A percentile compares a stretch with the other conserved stretches of the same genome.
phyloP scores from a whole-genome alignment of 2,113 vertebrate species.

The Zootoca vivipara region DNA sequence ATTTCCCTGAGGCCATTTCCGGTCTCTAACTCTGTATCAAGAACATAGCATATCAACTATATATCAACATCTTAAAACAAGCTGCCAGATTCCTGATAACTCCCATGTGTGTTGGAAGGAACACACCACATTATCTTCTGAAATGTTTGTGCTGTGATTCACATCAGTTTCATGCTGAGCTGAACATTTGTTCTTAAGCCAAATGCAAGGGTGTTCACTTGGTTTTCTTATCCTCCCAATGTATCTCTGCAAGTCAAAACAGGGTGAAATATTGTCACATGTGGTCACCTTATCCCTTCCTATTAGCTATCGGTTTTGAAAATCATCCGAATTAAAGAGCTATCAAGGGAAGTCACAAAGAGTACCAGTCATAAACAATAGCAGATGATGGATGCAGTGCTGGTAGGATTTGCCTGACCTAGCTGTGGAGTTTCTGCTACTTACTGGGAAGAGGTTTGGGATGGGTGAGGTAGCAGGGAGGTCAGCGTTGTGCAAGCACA shows the following conservation, averaged over 20 bases:
- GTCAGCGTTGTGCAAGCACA: no score
- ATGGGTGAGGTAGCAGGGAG: no score
- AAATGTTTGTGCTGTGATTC: conserved; percentile 43
- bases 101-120: conserved; percentile 33
- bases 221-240: conserved; percentile 5
- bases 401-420: no score
- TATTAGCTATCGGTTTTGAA: background rate
- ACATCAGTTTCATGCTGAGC: conserved; percentile 11
- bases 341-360: background rate
- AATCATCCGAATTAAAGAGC: background rate
- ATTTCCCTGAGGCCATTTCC: conserved; percentile 24
- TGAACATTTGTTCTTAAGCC: conserved; percentile 31
- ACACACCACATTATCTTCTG: background rate
- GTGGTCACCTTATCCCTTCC: background rate
- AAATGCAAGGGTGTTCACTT: conserved; percentile 11
- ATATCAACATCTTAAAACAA: conserved; percentile 21
- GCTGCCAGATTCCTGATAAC: conserved; percentile 29
- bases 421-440: no score
- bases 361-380: background rate
- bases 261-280: background rate
- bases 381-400: no score
- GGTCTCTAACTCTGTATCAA: background rate
- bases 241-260: background rate
- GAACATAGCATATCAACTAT: background rate
- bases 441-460: no score